Evolutionary conservation across 2,797 vertebrate genomes (phyloP), one percentile per base, ranked within the genome.

Genomic region (Muscicapa comitata): DNA sequence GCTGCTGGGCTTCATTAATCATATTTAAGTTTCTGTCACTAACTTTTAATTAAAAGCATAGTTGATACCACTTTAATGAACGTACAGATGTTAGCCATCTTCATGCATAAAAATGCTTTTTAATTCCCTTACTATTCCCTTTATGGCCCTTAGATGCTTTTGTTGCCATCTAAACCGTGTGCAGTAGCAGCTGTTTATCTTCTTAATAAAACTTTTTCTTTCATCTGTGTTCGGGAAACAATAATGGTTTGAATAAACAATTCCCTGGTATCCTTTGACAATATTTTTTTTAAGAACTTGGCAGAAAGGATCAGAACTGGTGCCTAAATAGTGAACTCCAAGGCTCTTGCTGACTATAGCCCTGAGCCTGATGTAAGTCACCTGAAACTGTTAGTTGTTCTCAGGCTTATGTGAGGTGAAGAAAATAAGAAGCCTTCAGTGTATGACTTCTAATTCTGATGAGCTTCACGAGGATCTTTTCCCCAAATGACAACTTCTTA

Each of bases 31-130:
- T 95, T 76, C 83, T 86, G 68, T 95, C 95, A 31, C 89, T 89
- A 97, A 97, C 96, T 96, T 97, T 96, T 96, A 97, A 97, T 97
- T 96, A 97, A 96, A 96, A 94, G 83, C 86, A 75, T 31, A 50
- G 92, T 88, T 93, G 95, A 93, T 96, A 88, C 87, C 67, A 10
- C 70, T 95, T 75, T 95, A 96, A 96, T 95, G 95, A 96, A 94
- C 16, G 59, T 91, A 66, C 53, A 92, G 90, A 90, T 88, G 91
- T 92, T 94, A 90, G 91, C 94, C 92, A 86, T 95, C 91, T 94
- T 88, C 71, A 4, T 84, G 90, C 93, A 91, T 93, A 95, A 94
- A 96, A 93, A 96, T 88, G 87, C 67, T 90, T 96, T 97, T 95
- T 93, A 95, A 96, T 96, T 96, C 91, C 93, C 83, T 55, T 77